Evolutionary conservation across 2,888 invertebrate genomes (phyloP), one percentile per base, ranked within the genome.

Genomic region (Pilophorus perplexus): DNA sequence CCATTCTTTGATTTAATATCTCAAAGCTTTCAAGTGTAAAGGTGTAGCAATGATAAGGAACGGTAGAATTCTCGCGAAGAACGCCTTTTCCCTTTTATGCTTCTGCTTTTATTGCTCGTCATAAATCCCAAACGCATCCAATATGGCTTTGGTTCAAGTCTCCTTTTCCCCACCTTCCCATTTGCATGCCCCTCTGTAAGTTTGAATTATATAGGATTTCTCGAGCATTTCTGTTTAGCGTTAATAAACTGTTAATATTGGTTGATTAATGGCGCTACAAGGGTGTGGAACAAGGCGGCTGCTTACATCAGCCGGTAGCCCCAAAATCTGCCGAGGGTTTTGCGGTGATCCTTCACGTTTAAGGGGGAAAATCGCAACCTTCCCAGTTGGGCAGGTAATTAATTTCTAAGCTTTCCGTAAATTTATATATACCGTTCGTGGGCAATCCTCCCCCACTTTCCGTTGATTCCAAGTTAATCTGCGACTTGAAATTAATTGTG

Each of bases 81-180:
- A 33, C 6, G 33, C 6, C 6, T 33, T 33, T 33, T 62, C 25
- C 52, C 52, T 33, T 54, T 42, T 65, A 44, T 65, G 54, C 54
- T 54, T 65, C 54, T 42, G 18, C 46, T 54, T 65, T 65, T 65
- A 54, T 54, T 54, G 52, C 54, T 54, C 14, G 10, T 42, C 64
- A 65, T 65, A 65, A 65, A 65, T 65, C 64, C 64, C 28, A 8
- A 40, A 46, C 62, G 38, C 54, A 65, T 65, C 54, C 64, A 65
- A 52, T 65, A 65, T 65, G 54, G 59, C 40, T 25, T 25, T n/a
- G 33, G 6, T 33, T 33, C 12, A n/a, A n/a, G n/a, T 33, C 33
- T 33, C 33, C 33, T 12, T 12, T 33, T 33, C 33, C 33, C 33
- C 6, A 6, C 33, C 33, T 12, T 33, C 33, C 33, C 12, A 33